phyloP scores from a whole-genome alignment of 2,888 invertebrate genomes.

The Dysmachus trigonus region DNA sequence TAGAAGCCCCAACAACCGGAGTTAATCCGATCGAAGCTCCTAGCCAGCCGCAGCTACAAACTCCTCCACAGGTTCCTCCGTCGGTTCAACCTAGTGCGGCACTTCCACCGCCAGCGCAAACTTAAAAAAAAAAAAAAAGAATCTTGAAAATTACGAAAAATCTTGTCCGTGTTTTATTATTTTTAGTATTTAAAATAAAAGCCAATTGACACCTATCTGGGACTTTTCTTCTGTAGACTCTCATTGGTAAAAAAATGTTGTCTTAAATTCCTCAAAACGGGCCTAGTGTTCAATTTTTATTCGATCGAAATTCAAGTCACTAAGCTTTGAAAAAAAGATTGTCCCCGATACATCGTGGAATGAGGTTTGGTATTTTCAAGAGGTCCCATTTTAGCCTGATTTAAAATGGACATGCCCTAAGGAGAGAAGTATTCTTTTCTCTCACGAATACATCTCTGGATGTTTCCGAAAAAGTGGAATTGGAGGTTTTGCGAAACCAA shows the following conservation, averaged over 20 bases:
- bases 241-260: background rate
- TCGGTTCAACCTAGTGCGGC: constrained; percentile 24
- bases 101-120: constrained; percentile 23
- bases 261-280: background rate
- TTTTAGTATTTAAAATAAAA: constrained; percentile 32
- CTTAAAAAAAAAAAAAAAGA: background rate
- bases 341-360: too few relatives aligned
- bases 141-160: background rate
- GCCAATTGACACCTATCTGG: background rate
- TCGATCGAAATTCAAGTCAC: too few relatives aligned
- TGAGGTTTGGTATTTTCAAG: too few relatives aligned
- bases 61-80: constrained; percentile 29
- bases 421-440: too few relatives aligned
- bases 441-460: too few relatives aligned
- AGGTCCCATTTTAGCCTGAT: too few relatives aligned
- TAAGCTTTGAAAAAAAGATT: too few relatives aligned
- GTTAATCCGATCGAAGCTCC: background rate
- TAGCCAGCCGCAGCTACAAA: constrained; percentile 7
- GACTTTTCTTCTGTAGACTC: background rate
- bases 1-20: background rate
- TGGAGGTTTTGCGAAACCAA: too few relatives aligned
- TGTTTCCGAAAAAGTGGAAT: too few relatives aligned
- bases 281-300: too few relatives aligned
- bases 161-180: constrained; percentile 9
- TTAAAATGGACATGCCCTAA: too few relatives aligned